Conservation (phyloP, 2,888 invertebrate species). For the Pristionchus exspectatus region DNA sequence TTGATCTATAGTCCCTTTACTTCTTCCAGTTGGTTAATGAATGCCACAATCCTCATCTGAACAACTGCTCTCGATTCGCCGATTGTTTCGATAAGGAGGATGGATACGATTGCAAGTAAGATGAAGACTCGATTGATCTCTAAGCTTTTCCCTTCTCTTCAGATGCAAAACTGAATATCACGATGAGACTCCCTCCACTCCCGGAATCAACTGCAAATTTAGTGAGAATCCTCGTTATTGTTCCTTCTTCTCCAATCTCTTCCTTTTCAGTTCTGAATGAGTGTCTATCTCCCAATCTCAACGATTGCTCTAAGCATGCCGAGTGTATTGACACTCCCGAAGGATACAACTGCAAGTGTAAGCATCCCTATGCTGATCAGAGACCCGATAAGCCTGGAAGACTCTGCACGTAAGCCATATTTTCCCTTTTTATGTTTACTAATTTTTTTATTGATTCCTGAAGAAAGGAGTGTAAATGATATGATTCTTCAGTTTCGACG, state of each 20-base stretch:
- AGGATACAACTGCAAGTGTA: conserved; percentile 73
- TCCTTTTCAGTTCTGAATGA: conserved; percentile 70
- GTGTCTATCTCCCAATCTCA: conserved; percentile 65
- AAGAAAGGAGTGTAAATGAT: too few species aligned
- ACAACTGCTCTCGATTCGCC: conserved; percentile 76
- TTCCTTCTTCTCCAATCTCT: not conserved
- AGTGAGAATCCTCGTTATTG: conserved; percentile 54
- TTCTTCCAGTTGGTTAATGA: conserved; percentile 67
- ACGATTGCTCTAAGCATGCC: conserved; percentile 75
- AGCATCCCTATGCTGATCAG: conserved; percentile 67
- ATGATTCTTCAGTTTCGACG: conserved; percentile 55
- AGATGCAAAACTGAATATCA: conserved; percentile 70
- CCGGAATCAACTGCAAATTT: conserved; percentile 74
- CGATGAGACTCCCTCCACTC: conserved; percentile 68
- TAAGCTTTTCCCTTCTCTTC: conserved; percentile 39
- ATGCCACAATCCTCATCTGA: conserved; percentile 72
- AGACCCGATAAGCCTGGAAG: conserved; percentile 67
- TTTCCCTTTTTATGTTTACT: too few species aligned
- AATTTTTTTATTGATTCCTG: too few species aligned
- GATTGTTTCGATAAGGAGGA: conserved; percentile 73
- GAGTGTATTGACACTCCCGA: conserved; percentile 77
- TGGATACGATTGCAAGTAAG: conserved; percentile 73
- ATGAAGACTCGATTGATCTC: not conserved
- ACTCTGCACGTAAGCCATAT: conserved; percentile 61
- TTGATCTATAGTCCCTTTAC: not conserved